Percentiles rank a stretch among this genome's conserved stretches.
Evolutionary conservation across 2,797 vertebrate species (phyloP).

Genomic region (Amphiprion clarkii): DNA sequence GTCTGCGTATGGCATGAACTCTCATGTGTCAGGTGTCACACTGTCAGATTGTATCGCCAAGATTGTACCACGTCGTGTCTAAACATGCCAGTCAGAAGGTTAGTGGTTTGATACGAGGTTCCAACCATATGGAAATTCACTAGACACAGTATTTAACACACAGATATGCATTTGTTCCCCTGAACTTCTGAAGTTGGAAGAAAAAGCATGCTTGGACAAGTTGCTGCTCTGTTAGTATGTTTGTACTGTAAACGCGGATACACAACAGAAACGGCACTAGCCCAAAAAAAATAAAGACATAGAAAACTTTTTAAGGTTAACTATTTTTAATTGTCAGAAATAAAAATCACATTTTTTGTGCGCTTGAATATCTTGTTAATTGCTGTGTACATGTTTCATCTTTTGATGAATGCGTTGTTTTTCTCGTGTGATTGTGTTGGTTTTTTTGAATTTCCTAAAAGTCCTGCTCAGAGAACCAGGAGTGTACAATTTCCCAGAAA

Average conservation of each 20-base stretch:
- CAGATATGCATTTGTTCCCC: slow-evolving; percentile 40
- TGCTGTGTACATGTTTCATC: neutral
- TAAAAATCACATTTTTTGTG: no score
- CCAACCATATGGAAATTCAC: slow-evolving; percentile 38
- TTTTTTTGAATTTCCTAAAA: slow-evolving; percentile 21
- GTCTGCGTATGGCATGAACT: neutral
- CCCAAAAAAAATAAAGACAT: neutral
- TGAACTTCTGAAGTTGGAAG: slow-evolving; percentile 10
- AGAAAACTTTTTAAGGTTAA: no score
- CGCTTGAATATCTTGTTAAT: no score
- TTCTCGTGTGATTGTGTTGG: neutral
- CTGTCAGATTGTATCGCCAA: neutral
- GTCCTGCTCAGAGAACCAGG: neutral
- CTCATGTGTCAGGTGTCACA: slow-evolving; percentile 12
- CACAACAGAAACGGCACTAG: slow-evolving; percentile 13
- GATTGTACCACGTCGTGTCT: slow-evolving; percentile 46
- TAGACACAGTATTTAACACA: slow-evolving; percentile 38
- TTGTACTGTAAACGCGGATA: slow-evolving; percentile 18
- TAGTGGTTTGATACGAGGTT: neutral
- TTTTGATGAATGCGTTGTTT: neutral
- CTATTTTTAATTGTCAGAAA: no score
- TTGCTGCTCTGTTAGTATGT: neutral
- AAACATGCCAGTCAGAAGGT: slow-evolving; percentile 63
- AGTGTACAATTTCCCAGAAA: slow-evolving; percentile 13
- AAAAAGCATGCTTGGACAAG: slow-evolving; percentile 51